phyloP scores from a whole-genome alignment of 2,113 vertebrate genomes.

The Psittacara wagleri region DNA sequence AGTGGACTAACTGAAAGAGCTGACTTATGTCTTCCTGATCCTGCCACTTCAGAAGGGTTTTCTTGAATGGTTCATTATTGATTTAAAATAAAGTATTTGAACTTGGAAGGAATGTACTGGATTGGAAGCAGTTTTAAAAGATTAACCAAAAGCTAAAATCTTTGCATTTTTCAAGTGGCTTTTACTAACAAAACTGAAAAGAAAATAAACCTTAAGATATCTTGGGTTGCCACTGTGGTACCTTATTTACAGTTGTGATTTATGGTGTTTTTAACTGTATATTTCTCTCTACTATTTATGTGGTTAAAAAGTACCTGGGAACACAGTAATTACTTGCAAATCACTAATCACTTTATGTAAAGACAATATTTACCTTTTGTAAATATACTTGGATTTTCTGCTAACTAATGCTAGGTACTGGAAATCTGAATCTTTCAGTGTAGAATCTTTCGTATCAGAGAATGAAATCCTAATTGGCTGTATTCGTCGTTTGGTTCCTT shows the following conservation, averaged over 20 bases:
- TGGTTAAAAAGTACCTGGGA: constrained; percentile 50
- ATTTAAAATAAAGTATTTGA: neutral
- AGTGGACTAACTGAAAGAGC: constrained; percentile 27
- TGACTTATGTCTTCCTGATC: constrained; percentile 51
- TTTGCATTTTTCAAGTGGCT: constrained; percentile 56
- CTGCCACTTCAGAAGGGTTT: constrained; percentile 23
- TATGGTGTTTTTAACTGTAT: constrained; percentile 70
- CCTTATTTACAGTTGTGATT: constrained; percentile 59
- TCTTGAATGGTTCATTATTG: constrained; percentile 43
- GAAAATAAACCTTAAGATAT: constrained; percentile 20
- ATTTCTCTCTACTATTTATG: constrained; percentile 52
- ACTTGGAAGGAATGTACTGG: constrained; percentile 41
- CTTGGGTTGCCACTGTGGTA: constrained; percentile 55
- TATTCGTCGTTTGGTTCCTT: constrained; percentile 60
- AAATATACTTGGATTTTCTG: constrained; percentile 68
- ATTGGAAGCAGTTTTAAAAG: constrained; percentile 41
- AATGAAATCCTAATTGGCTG: neutral
- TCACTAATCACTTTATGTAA: constrained; percentile 66
- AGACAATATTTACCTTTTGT: constrained; percentile 51
- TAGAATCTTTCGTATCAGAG: constrained; percentile 1
- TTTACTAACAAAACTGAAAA: constrained; percentile 70
- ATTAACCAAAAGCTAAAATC: constrained; percentile 57
- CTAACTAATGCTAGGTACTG: constrained; percentile 30
- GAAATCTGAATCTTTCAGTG: constrained; percentile 35
- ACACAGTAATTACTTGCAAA: constrained; percentile 2